Evolutionary conservation across 2,888 invertebrate species (phyloP), one percentile per base, ranked within the genome.

Genomic region (Platycheirus albimanus): DNA sequence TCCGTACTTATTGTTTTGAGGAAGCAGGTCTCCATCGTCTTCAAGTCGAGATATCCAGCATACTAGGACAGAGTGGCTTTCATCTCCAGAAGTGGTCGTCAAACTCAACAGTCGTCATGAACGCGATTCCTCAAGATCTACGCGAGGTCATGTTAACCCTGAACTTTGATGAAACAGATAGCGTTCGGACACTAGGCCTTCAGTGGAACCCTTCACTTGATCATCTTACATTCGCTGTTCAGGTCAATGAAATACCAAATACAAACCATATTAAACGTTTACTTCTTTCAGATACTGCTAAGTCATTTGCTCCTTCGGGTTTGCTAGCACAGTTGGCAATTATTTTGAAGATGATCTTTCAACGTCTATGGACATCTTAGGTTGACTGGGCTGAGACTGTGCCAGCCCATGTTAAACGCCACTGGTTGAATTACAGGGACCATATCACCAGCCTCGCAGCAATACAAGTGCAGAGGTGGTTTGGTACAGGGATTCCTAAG

Each of bases 161-260:
- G n/a, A n/a, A 75, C n/a, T 66, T 75, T 10, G 20, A 8, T 10
- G 56, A 56, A 28, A 2, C 38, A n/a, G 38, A 74, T 45, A 17
- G 56, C 19, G 74, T 74, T n/a, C 47, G 38, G 2, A 56, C 66
- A 33, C 13, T 72, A 6, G 72, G 64, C 1, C 54, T 66, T n/a
- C 66, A 58, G 8, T 67, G 67, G 66, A 56, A 56, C 17, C 74
- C 64, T 2, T 38, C 41, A 11, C 19, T n/a, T n/a, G 74, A 74
- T 11, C n/a, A 54, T 47, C 47, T 74, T 3, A 3, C 36, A 38
- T 74, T 64, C 15, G 15, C 54, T 45, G 64, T 74, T 13, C 51
- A 52, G 66, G 38, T 66, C 13, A 20, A 51, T 51, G 66, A 66
- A 24, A 41, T 66, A 51, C 6, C n/a, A 19, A 24, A 15, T 10